Conservation (phyloP, 2,113 vertebrate genomes). For the Aphyosemion australe region DNA sequence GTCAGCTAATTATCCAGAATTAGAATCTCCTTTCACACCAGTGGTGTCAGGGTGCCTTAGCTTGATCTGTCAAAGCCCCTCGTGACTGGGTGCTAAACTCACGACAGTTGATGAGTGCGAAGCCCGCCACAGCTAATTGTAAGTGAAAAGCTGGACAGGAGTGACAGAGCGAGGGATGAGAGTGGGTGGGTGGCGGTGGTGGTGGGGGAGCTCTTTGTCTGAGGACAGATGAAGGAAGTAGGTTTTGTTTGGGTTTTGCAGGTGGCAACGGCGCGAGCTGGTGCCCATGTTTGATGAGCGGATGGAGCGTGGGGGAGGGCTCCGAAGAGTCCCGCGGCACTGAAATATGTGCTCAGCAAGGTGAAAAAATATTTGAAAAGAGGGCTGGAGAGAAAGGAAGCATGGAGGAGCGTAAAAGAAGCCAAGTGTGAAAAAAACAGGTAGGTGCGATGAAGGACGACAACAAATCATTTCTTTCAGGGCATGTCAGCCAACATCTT, state of each 20-base stretch:
- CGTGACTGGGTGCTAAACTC: conserved; percentile 83
- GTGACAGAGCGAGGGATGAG: conserved; percentile 60
- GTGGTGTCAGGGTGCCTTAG: conserved; percentile 81
- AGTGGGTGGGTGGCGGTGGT: not conserved
- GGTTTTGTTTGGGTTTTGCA: conserved; percentile 62
- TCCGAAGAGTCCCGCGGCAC: conserved; percentile 37
- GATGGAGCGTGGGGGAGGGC: conserved; percentile 9
- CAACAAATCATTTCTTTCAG: conserved; percentile 70
- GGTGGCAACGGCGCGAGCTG: conserved; percentile 54
- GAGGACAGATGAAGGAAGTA: conserved; percentile 52
- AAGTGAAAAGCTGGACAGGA: conserved; percentile 83
- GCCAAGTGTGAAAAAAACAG: conserved; percentile 70
- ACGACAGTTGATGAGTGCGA: conserved; percentile 79
- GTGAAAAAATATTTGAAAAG: conserved; percentile 38
- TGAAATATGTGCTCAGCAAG: conserved; percentile 60
- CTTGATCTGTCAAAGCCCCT: conserved; percentile 76
- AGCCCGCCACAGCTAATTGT: conserved; percentile 77
- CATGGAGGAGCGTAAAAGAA: conserved; percentile 41
- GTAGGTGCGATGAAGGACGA: conserved; percentile 70
- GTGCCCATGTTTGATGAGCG: conserved; percentile 45
- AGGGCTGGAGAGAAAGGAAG: conserved; percentile 25
- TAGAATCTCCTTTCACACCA: conserved; percentile 85
- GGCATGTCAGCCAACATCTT: conserved; percentile 69
- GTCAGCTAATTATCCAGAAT: conserved; percentile 85
- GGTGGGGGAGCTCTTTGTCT: conserved; percentile 51